Evolutionary conservation across 2,113 vertebrate species (phyloP).

Genomic region (Pelmatolapia mariae): DNA sequence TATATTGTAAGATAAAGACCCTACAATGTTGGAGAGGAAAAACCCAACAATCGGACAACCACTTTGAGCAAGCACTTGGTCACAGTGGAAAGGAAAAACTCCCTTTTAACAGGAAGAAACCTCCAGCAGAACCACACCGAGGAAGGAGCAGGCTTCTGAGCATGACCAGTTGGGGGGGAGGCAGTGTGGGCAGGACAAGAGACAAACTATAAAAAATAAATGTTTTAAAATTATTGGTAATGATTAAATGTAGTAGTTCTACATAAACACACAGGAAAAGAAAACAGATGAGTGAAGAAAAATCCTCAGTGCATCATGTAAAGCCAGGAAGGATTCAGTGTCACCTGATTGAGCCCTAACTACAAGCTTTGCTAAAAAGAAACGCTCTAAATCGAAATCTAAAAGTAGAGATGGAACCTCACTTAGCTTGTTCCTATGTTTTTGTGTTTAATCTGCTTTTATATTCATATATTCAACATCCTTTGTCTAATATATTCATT

Average conservation of each 20-base stretch:
- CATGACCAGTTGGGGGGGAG: background rate
- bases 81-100: background rate
- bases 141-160: background rate
- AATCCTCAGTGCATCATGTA: background rate
- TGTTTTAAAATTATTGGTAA: background rate
- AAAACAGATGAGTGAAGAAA: background rate
- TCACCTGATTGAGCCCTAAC: background rate
- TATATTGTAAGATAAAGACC: background rate
- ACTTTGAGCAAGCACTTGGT: background rate
- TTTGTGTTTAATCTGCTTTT: background rate
- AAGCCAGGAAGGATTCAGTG: background rate
- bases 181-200: background rate
- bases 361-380: background rate
- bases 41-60: background rate
- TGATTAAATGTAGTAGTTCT: background rate
- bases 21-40: background rate
- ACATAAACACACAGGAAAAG: background rate
- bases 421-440: background rate
- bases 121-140: background rate
- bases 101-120: background rate
- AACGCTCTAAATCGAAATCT: background rate
- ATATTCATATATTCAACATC: background rate
- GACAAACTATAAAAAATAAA: background rate
- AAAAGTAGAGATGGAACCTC: background rate
- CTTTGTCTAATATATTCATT: background rate